Percentiles rank a stretch among this genome's conserved stretches.
Evolutionary conservation across 2,888 invertebrate genomes (phyloP).

Genomic region (Eupelmus urozonus): DNA sequence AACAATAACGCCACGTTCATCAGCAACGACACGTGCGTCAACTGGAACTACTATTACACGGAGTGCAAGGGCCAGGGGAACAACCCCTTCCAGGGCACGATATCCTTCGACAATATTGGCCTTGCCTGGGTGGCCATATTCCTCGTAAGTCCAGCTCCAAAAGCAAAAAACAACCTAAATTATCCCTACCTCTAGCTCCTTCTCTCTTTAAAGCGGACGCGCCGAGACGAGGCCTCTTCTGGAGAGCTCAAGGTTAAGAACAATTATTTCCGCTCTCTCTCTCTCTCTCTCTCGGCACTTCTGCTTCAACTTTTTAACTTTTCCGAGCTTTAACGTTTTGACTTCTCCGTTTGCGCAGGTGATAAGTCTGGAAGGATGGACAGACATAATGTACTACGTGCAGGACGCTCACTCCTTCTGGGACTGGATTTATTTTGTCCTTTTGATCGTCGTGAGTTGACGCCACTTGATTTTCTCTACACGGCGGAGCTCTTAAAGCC

Average conservation of each 20-base stretch:
- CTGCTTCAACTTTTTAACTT: not conserved
- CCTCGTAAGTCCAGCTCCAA: slow-evolving; percentile 85
- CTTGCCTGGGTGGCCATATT: slow-evolving; percentile 99
- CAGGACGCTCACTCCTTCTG: slow-evolving; percentile 99
- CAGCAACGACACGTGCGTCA: slow-evolving; percentile 88
- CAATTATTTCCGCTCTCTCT: slow-evolving; percentile 52
- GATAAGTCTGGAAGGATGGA: slow-evolving; percentile 99
- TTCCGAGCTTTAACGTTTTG: too few species aligned
- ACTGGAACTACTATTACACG: slow-evolving; percentile 99
- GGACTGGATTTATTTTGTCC: slow-evolving; percentile 99
- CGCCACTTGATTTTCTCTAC: too few species aligned
- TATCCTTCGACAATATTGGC: slow-evolving; percentile 99
- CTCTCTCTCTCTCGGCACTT: not conserved
- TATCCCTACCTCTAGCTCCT: too few species aligned
- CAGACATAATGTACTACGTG: slow-evolving; percentile 99
- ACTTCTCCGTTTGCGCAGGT: slow-evolving; percentile 82
- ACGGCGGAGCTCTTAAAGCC: too few species aligned
- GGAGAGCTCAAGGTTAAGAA: slow-evolving; percentile 51
- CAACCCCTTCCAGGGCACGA: slow-evolving; percentile 99
- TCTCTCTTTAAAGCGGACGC: slow-evolving; percentile 5
- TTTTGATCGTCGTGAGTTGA: slow-evolving; percentile 97
- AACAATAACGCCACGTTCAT: slow-evolving; percentile 81
- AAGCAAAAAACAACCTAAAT: not conserved
- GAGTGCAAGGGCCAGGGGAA: slow-evolving; percentile 94
- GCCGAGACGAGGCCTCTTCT: not conserved